Base-by-base conservation (phyloP, 2,888 invertebrate genomes). In the Drosophila borealis region DNA sequence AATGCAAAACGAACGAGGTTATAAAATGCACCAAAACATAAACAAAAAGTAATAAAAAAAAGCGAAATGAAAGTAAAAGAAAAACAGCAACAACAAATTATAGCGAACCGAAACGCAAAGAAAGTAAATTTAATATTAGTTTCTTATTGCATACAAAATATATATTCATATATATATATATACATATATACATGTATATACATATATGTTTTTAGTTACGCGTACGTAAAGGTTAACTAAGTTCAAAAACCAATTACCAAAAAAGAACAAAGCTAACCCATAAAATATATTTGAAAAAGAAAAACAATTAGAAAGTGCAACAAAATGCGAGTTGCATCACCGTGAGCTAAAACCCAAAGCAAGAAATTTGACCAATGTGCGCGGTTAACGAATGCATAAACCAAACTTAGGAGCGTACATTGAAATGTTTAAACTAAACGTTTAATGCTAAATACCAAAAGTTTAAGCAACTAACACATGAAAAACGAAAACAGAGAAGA, bases 131-230 rank as follows among this genome's bases (percentile, higher is more conserved):
- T 49, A 86, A 69, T 70, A 71, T 80, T 82, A 83, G 84, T 83
- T 82, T 82, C 88, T 79, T 84, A 88, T 72, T 85, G 80, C 88
- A 72, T 84, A 81, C 62, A 50, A 21, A 19, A 70, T 51, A 82
- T 67, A 80, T 49, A 70, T 54, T 64, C 65, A 63, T 63, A 74
- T 56, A 80, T 57, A 67, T 63, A 78, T 62, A 78, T 65, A 70
- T 67, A 64, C 55, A 60, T 51, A 56, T 56, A 78, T 69, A 53
- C 74, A 65, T 65, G 56, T 67, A 64, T 53, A 37, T 29, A 46
- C 25, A 46, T 44, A 59, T 51, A 60, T 63, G 68, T 72, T 74
- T 80, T 86, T 76, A 76, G 70, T 81, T 74, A 80, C 65, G 80
- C 70, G 61, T 74, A 74, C 74, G 60, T 55, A 59, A 80, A 80